Evolutionary conservation across 2,797 vertebrate genomes (phyloP), one percentile per base, ranked within the genome.

Genomic region (Alca torda): DNA sequence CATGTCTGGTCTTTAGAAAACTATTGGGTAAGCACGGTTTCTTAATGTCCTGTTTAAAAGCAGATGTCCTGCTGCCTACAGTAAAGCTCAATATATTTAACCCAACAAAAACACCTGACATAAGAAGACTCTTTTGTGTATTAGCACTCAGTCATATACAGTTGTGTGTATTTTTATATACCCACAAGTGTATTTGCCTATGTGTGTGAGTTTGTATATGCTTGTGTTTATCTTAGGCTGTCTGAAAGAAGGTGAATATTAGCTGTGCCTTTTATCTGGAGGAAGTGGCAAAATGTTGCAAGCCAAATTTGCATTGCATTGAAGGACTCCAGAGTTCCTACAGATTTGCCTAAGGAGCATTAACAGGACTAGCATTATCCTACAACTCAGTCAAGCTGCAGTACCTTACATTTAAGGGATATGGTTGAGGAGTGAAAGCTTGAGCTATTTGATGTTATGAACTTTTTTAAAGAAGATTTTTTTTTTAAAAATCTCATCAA

Each of bases 281-380:
- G 86, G 95, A 95, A 95, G 86, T 35, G 76, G 51, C 87, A 37
- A 74, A 87, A 35, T 79, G 46, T 72, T 93, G 83, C 88, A 92
- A 92, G 50, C n/a, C 35, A 26, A 46, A 95, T 95, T 92, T 95
- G 75, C 91, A 86, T 93, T 64, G 48, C 74, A 50, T 46, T 73
- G 87, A 81, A 96, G 89, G 74, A 57, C 26, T 84, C 74, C 35
- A 9, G 11, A 81, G 72, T 93, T 83, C 68, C 83, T 75, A 11
- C 69, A 78, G 93, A 89, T 93, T 93, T 94, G 80, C 89, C 63
- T 94, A 84, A 95, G 92, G 61, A 95, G 70, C 72, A 41, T 96
- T 88, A 87, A 78, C 87, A 89, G 78, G 89, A 63, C 81, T 41
- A 23, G 51, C 53, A 74, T 92, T 84, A 96, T 90, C 79, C 61